Base-by-base conservation (phyloP, 2,113 vertebrate genomes). In the Mus spicilegus region DNA sequence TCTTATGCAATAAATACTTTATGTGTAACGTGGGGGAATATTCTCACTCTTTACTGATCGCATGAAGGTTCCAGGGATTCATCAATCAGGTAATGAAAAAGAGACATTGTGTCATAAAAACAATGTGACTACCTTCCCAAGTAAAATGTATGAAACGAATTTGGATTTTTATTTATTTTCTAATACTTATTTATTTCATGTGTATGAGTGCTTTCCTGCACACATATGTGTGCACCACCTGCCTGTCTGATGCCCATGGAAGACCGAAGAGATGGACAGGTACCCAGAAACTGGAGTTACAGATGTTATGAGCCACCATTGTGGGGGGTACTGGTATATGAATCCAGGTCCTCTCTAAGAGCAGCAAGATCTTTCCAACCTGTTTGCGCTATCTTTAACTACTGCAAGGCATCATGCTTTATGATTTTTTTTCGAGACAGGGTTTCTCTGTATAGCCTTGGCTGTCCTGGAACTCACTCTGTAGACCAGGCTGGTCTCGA, bases 341-440 rank as follows among this genome's bases (percentile, higher is more conserved):
- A 42, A 42, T 63, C 56, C 54, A 61, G 36, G 11, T 61, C 54
- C 54, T 39, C 78, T 39, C 11, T 39, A 39, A 82, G 61, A 30
- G 81, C n/a, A 84, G 9, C 58, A 85, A 65, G 8, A 63, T 46
- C 4, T 85, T 26, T 46, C 13, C n/a, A 84, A 2, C 7, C 24
- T 30, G 3, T 19, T 4, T 63, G 81, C 26, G 12, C 72, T 75
- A 22, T 75, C 39, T 75, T 72, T 90, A 85, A 96, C 54, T 20
- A 67, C 49, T 95, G n/a, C 16, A 96, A 26, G 56, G 67, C 42
- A 67, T 69, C 30, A n/a, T n/a, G 20, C 67, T 90, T 87, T 93
- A 49, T 80, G 78, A 49, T 72, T 72, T 49, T 49, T 49, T 49
- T 49, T 49, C 49, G 49, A 49, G 49, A 49, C 49, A 49, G 7